Percentiles rank a stretch among this genome's conserved stretches.
These are phyloP conservation scores for Neosilurus mollespiculum DNA, from an alignment of 2,797 vertebrate genomes.

Conservation along the genomic window DNA sequence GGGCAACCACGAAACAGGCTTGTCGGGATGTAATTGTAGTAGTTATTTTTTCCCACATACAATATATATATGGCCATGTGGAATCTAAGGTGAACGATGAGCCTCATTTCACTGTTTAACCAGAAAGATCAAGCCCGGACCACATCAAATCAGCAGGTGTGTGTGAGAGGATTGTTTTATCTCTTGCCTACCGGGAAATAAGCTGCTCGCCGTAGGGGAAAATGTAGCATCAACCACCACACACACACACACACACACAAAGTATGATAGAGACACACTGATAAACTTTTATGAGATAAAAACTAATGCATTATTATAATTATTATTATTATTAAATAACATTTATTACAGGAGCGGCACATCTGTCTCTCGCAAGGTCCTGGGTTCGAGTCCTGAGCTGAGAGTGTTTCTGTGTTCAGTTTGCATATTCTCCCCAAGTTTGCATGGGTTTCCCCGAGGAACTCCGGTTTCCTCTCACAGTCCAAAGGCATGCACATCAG, in stretches of 20 bases:
- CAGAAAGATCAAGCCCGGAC: not conserved
- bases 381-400: no score
- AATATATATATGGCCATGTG: not conserved
- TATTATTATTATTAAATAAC: not conserved
- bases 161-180: slow-evolving; percentile 30
- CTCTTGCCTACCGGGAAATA: slow-evolving; percentile 27
- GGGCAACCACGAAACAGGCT: no score
- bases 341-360: no score
- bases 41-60: no score
- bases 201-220: not conserved
- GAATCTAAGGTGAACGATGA: not conserved
- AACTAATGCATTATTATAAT: no score
- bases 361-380: no score
- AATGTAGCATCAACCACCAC: not conserved
- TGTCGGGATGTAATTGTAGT: no score
- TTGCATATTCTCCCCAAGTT: no score
- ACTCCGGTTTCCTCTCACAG: no score
- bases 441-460: no score
- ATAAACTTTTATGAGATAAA: not conserved
- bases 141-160: slow-evolving; percentile 21
- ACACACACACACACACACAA: not conserved
- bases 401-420: no score
- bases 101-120: slow-evolving; percentile 30
- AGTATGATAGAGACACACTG: not conserved
- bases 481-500: no score